Evolutionary conservation across 2,888 invertebrate genomes (phyloP).

Genomic region (Argynnis bischoffii): DNA sequence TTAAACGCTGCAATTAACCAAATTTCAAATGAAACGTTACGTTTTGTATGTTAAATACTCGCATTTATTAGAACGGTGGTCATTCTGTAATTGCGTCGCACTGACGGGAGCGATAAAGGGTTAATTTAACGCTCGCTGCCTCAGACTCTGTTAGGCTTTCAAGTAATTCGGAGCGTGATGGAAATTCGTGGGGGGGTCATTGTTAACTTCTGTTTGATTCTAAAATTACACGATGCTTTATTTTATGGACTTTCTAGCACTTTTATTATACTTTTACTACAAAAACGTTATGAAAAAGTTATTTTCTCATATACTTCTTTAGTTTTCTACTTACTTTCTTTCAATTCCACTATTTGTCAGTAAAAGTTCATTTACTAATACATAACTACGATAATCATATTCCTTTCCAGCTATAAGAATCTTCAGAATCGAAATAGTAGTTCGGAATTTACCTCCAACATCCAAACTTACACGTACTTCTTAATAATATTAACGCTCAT

Average conservation of each 20-base stretch:
- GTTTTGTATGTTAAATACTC: constrained; percentile 48
- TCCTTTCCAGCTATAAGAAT: background rate
- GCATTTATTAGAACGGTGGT: constrained; percentile 58
- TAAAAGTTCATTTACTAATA: no score
- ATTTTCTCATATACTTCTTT: no score
- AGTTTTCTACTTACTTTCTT: no score
- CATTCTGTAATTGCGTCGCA: constrained; percentile 55
- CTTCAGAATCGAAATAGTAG: no score
- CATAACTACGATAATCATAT: no score
- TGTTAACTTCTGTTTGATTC: constrained; percentile 18
- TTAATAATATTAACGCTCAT: background rate
- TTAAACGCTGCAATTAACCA: constrained; percentile 29
- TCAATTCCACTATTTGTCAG: no score
- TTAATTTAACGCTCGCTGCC: constrained; percentile 66
- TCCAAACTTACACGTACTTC: background rate
- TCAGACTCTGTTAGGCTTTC: constrained; percentile 35
- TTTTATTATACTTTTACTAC: background rate
- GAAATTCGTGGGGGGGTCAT: constrained; percentile 21
- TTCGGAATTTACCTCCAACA: background rate
- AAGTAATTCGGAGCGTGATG: constrained; percentile 35
- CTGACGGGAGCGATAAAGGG: constrained; percentile 59
- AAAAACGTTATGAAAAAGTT: background rate
- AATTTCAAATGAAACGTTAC: constrained; percentile 43
- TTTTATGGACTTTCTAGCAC: background rate
- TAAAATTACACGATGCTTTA: constrained; percentile 5